Conservation (phyloP, 2,113 vertebrate species). For the Diadophis punctatus region DNA sequence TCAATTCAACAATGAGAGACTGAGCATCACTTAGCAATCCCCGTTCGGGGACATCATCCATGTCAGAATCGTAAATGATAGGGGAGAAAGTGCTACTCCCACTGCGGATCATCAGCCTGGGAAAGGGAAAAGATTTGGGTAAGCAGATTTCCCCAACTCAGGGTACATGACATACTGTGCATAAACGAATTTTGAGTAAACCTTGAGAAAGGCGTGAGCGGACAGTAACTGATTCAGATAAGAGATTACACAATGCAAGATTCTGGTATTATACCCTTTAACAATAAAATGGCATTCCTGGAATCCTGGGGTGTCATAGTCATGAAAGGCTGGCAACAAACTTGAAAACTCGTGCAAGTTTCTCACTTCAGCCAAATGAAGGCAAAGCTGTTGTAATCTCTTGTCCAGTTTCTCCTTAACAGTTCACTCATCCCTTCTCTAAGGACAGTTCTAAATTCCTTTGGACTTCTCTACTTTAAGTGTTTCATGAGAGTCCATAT, state of each 20-base stretch:
- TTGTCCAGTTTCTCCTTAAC: background rate
- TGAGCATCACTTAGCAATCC: conserved; percentile 85
- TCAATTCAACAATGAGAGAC: conserved; percentile 83
- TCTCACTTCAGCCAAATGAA: background rate
- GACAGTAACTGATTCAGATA: background rate
- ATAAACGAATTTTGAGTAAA: background rate
- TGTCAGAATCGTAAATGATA: conserved; percentile 84
- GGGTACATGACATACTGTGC: background rate
- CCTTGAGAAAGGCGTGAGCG: background rate
- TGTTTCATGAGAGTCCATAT: background rate
- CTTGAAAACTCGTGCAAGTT: background rate
- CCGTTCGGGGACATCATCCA: conserved; percentile 87
- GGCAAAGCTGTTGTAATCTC: background rate
- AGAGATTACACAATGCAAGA: background rate
- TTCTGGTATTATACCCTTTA: background rate
- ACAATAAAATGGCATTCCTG: background rate
- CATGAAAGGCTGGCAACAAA: background rate
- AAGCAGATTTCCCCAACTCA: background rate
- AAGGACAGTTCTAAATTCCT: background rate
- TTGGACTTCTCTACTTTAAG: background rate
- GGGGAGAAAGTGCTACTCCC: conserved; percentile 79
- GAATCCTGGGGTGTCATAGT: background rate
- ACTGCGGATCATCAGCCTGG: conserved; percentile 83
- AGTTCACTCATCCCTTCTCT: background rate
- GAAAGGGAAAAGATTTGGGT: background rate